A percentile compares a stretch with the other conserved stretches of the same genome.
phyloP scores from a whole-genome alignment of 1,140 invertebrate species.

The Sesamia nonagrioides region DNA sequence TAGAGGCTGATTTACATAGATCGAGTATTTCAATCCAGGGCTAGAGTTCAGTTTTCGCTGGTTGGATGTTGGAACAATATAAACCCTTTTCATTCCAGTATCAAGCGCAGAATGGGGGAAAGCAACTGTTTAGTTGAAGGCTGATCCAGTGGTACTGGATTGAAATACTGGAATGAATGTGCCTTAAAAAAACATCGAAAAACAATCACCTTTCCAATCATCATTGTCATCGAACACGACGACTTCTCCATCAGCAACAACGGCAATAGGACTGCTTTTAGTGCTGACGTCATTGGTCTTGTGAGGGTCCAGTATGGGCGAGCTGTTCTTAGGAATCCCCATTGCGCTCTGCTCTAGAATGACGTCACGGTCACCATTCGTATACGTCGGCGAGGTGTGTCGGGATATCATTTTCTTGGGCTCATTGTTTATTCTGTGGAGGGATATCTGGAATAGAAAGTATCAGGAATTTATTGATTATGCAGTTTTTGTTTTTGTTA shows the following conservation, averaged over 20 bases:
- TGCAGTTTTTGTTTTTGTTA: too few relatives aligned
- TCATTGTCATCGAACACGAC: slow-evolving; percentile 95
- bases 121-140: too few relatives aligned
- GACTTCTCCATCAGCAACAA: slow-evolving; percentile 91
- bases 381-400: slow-evolving; percentile 87
- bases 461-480: not conserved
- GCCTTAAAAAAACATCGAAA: not conserved
- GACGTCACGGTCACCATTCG: slow-evolving; percentile 77
- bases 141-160: too few relatives aligned
- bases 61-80: too few relatives aligned
- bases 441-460: slow-evolving; percentile 73
- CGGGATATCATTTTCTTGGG: slow-evolving; percentile 86
- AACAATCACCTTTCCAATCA: slow-evolving; percentile 88
- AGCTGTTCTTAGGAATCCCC: slow-evolving; percentile 85
- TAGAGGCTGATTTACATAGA: too few relatives aligned
- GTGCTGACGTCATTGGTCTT: slow-evolving; percentile 78
- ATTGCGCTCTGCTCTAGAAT: slow-evolving; percentile 72
- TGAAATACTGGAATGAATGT: too few relatives aligned
- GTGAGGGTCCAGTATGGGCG: slow-evolving; percentile 86
- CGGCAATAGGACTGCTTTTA: slow-evolving; percentile 86
- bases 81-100: too few relatives aligned
- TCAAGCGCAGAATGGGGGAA: too few relatives aligned
- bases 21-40: too few relatives aligned
- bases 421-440: slow-evolving; percentile 82
- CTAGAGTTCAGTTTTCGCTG: too few relatives aligned